Percentiles rank a stretch among this genome's conserved stretches.
These are phyloP conservation scores for Drosophila niveifrons DNA, from an alignment of 2,888 invertebrate species.

Conservation along the genomic window DNA sequence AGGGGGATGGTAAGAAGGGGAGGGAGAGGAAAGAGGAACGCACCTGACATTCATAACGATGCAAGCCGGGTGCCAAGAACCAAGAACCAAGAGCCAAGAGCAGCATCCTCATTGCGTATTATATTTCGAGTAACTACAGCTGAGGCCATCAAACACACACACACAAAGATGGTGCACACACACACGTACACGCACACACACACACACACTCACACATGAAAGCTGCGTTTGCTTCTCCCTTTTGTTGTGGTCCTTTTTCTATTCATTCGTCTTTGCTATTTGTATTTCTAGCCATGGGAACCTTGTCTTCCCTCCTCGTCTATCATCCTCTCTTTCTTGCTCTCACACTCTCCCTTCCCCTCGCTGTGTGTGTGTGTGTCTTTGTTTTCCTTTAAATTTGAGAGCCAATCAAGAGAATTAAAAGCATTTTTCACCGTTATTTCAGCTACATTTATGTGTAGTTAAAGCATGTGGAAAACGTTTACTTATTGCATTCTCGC, in stretches of 20 bases:
- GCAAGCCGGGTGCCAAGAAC: conserved; percentile 8
- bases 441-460: not conserved
- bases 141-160: conserved; percentile 4
- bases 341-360: not conserved
- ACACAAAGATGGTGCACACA: not conserved
- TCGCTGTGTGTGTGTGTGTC: not conserved
- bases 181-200: too few species aligned
- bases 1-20: not conserved
- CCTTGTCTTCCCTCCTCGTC: not conserved
- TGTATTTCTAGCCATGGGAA: conserved; percentile 5
- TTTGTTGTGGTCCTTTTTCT: not conserved
- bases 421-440: conserved; percentile 20
- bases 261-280: not conserved
- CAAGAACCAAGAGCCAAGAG: conserved; percentile 1
- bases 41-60: conserved; percentile 13
- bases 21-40: not conserved
- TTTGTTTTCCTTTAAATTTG: conserved; percentile 11
- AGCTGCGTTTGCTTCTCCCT: not conserved
- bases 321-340: not conserved
- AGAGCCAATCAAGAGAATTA: conserved; percentile 20
- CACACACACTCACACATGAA: too few species aligned
- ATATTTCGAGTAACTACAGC: conserved; percentile 21
- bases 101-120: conserved; percentile 15
- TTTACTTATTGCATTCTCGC: not conserved
- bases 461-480: conserved; percentile 3